Percentiles rank a stretch among this genome's conserved stretches.
These are phyloP conservation scores for Drosophila gunungcola DNA, from an alignment of 1,140 invertebrate genomes.

Conservation along the genomic window DNA sequence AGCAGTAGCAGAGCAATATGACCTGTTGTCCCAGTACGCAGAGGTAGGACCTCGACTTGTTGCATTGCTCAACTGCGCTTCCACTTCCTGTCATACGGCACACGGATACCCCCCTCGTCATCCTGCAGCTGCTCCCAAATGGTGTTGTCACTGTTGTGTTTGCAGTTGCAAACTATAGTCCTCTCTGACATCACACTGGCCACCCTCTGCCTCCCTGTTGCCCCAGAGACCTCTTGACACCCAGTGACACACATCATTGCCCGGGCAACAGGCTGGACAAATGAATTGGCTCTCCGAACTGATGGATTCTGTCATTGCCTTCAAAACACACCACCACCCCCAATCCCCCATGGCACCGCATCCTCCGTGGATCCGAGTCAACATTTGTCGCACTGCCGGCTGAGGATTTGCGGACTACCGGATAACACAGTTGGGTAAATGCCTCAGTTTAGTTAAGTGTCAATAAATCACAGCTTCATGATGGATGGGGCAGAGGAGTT, in stretches of 20 bases:
- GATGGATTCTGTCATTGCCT: slow-evolving; percentile 35
- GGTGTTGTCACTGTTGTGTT: slow-evolving; percentile 63
- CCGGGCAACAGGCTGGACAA: slow-evolving; percentile 52
- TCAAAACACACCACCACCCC: background rate
- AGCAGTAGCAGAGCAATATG: slow-evolving; percentile 41
- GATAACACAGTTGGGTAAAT: slow-evolving; percentile 19
- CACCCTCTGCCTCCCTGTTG: background rate
- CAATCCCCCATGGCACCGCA: background rate
- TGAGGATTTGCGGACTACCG: slow-evolving; percentile 9
- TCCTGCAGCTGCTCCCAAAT: slow-evolving; percentile 20
- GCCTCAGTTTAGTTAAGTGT: slow-evolving; percentile 15
- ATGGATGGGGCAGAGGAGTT: too few species aligned
- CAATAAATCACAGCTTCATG: slow-evolving; percentile 20
- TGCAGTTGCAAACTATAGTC: slow-evolving; percentile 65
- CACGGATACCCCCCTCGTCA: slow-evolving; percentile 10
- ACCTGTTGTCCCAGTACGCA: slow-evolving; percentile 19
- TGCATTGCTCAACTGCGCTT: slow-evolving; percentile 65
- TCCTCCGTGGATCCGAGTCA: slow-evolving; percentile 18
- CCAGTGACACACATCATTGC: slow-evolving; percentile 31
- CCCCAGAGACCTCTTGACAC: slow-evolving; percentile 19
- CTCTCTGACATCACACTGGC: slow-evolving; percentile 61
- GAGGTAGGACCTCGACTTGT: slow-evolving; percentile 14
- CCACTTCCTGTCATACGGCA: slow-evolving; percentile 47
- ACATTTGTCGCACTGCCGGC: slow-evolving; percentile 12
- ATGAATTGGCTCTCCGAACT: slow-evolving; percentile 55